Evolutionary conservation across 2,113 vertebrate species (phyloP).

Genomic region (Nematolebias whitei): DNA sequence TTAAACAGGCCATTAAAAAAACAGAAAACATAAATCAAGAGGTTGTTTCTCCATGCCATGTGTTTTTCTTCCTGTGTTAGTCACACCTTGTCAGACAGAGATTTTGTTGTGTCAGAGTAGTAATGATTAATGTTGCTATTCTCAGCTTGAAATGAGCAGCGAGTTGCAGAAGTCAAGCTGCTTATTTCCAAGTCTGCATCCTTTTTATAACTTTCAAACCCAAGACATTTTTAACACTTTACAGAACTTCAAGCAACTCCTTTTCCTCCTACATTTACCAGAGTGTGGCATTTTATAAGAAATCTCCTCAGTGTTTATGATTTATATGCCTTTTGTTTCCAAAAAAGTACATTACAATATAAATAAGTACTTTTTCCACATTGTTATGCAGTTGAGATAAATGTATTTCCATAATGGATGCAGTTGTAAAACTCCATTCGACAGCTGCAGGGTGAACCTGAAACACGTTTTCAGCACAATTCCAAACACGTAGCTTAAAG

Average conservation of each 20-base stretch:
- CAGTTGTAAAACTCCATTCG: background rate
- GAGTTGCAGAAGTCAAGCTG: background rate
- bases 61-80: background rate
- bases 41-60: background rate
- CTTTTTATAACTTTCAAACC: background rate
- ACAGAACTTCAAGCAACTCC: background rate
- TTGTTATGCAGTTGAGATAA: background rate
- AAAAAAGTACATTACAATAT: background rate
- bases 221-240: background rate
- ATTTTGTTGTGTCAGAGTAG: background rate
- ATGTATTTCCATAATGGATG: background rate
- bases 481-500: conserved; percentile 18
- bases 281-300: no score
- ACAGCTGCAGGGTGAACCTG: conserved; percentile 19
- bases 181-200: background rate
- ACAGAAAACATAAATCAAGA: background rate
- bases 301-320: background rate
- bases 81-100: background rate
- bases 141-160: background rate
- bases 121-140: background rate
- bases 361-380: background rate
- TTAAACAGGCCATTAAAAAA: background rate
- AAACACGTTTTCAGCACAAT: conserved; percentile 1
- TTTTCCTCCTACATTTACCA: background rate
- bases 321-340: conserved; percentile 3